Evolutionary conservation across 35 echinoderm and acorn worm genomes (phyloP), one percentile per base, ranked within the genome.

Genomic region (Stichopus chloronotus): DNA sequence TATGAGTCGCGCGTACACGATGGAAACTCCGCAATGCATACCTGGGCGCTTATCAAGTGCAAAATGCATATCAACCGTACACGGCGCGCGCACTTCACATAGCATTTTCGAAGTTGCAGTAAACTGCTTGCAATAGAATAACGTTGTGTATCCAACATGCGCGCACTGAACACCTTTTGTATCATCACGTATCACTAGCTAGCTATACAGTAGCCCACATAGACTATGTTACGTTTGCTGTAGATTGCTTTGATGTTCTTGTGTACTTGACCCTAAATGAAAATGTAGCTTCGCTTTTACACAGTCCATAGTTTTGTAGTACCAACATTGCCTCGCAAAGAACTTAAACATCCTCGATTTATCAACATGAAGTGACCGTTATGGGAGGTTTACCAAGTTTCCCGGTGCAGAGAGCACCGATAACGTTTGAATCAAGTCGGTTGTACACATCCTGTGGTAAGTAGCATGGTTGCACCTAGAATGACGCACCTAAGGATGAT

Each of bases 361-460:
- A 65, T 65, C 61, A 65, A 65, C 11, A 65, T 65, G 61, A 14
- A 65, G 61, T 19, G 61, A 65, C 19, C 61, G 61, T 11, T 56
- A 92, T 92, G 91, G 91, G 91, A 78, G 19, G 17, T n/a, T 19
- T 77, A 53, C 78, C 78, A 5, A 83, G 74, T 25, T 92, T 92
- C 58, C 91, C 91, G 9, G 79, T 92, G 43, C 25, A 92, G 57
- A 92, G 57, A 77, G 5, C 52, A 43, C 91, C 91, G 59, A 58
- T 63, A 63, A 83, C 78, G 9, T 92, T 92, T 59, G 91, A 81
- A 63, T 56, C 20, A 58, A 54, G 24, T 16, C 10, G 24, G 25
- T 13, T 77, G 21, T 92, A 63, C 52, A 79, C 78, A 22, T 22
- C 77, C 16, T 82, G 55, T 25, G 91, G 91, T 92, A 92, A 17